Evolutionary conservation across 2,113 vertebrate species (phyloP), one percentile per base, ranked within the genome.

Genomic region (Megaleporinus macrocephalus): DNA sequence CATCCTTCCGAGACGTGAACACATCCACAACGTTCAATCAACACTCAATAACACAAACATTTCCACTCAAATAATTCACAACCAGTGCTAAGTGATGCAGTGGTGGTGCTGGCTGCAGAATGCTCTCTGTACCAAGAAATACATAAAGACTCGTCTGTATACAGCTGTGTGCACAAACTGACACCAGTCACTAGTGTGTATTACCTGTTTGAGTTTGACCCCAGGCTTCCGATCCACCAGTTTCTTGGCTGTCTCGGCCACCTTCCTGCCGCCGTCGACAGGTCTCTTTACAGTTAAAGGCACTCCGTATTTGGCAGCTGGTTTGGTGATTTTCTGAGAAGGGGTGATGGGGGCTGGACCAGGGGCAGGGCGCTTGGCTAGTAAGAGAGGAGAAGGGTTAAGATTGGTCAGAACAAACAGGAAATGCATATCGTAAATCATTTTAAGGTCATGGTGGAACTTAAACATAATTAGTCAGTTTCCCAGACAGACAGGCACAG

Each of bases 291-390:
- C 91, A 22, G 86, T 91, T 94, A 99, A 96, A 96, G 97, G 96
- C 94, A 99, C 96, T 95, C 97, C 96, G 0, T 99, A 99, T 92
- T 99, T 99, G 91, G 95, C 94, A 87, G 98, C 96, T 93, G 98
- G 97, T 92, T 96, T 98, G 80, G 97, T 98, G 86, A 99, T 97
- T 93, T 97, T 98, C 90, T 94, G 96, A 85, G 96, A 91, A 88
- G 96, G 91, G 73, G 89, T 74, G 79, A 89, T 85, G 51, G 94
- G 89, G 79, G 90, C 89, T 14, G 92, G 93, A 44, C 93, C 95
- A 84, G 95, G 94, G 85, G 94, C 87, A 80, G 94, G 92, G 89
- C 95, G 95, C 92, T 96, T 97, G 85, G 91, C 97, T 97, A 30
- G 36, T 26, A 62, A 62, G 24, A 69, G 7, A 70, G 33, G 0